These are phyloP conservation scores for Arnoldichthys spilopterus DNA, from an alignment of 2,797 vertebrate genomes.

Conservation along the genomic window DNA sequence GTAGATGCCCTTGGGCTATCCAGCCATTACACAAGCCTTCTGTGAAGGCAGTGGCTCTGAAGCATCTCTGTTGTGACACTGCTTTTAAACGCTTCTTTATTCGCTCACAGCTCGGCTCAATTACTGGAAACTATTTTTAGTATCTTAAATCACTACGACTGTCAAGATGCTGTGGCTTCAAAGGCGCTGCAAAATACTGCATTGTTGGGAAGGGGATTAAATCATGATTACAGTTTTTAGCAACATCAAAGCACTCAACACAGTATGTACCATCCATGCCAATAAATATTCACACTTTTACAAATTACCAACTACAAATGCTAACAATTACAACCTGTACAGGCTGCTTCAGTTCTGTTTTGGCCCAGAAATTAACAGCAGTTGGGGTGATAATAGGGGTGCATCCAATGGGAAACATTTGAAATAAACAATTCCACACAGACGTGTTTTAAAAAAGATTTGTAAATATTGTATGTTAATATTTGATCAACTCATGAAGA, in stretches of 20 bases:
- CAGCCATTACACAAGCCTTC: slow-evolving; percentile 55
- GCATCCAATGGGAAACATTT: not conserved
- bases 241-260: slow-evolving; percentile 48
- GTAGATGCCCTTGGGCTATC: slow-evolving; percentile 53
- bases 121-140: slow-evolving; percentile 63
- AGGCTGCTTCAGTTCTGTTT: not conserved
- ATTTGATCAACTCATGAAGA: not conserved
- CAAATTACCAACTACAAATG: slow-evolving; percentile 45
- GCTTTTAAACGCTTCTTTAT: slow-evolving; percentile 60
- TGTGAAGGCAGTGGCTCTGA: slow-evolving; percentile 60
- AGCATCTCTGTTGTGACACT: slow-evolving; percentile 58
- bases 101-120: slow-evolving; percentile 59
- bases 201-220: slow-evolving; percentile 64
- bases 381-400: not conserved
- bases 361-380: slow-evolving; percentile 2
- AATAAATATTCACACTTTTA: slow-evolving; percentile 45
- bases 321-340: slow-evolving; percentile 32
- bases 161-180: slow-evolving; percentile 66
- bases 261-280: slow-evolving; percentile 40
- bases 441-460: not conserved
- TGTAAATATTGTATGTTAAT: not conserved
- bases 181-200: slow-evolving; percentile 61
- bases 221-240: slow-evolving; percentile 59
- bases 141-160: slow-evolving; percentile 66
- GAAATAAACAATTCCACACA: too few relatives aligned